Evolutionary conservation across 2,113 vertebrate species (phyloP), one percentile per base, ranked within the genome.

Genomic region (Stigmatopora argus): DNA sequence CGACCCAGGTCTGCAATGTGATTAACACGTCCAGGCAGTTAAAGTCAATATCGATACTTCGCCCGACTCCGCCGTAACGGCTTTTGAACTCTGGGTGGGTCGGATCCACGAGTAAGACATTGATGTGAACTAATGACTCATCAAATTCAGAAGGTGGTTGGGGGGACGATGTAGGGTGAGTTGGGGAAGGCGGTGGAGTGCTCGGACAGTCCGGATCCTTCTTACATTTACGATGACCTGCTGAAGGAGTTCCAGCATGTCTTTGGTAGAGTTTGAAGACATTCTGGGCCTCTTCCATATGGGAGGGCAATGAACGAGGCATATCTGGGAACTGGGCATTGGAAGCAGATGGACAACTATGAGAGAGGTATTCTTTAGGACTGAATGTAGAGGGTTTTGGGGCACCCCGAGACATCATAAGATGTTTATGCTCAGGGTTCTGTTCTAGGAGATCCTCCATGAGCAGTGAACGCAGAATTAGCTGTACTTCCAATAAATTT

Each of bases 221-320:
- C 59, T 92, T 92, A 66, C 90, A 85, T 69, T 93, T 95, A 60
- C 79, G 91, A 72, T 82, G 91, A 64, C 46, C 72, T 1, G 85
- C 72, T 58, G 90, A 90, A 9, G 94, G 89, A 13, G 87, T 86
- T 67, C 88, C 92, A 17, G 90, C 84, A 23, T 95, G 95, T 69
- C 97, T 93, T 79, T 98, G 97, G 80, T 99, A 99, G 3, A 95
- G 90, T 89, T 99, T 94, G 65, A 99, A 99, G 77, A 99, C 97
- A 17, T 99, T 99, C 1, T 95, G 89, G 0, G 96, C 95, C 83
- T 98, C 97, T 77, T 98, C 96, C 89, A 99, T 93, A 67, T 99
- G 96, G 18, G 96, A 93, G 4, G 97, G 97, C 13, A 99, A 90
- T 10, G 97, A 99, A 0, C 94, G 95, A 0, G 97, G 95, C 97